Evolutionary conservation across 2,797 vertebrate species (phyloP).

Genomic region (Tapera naevia): DNA sequence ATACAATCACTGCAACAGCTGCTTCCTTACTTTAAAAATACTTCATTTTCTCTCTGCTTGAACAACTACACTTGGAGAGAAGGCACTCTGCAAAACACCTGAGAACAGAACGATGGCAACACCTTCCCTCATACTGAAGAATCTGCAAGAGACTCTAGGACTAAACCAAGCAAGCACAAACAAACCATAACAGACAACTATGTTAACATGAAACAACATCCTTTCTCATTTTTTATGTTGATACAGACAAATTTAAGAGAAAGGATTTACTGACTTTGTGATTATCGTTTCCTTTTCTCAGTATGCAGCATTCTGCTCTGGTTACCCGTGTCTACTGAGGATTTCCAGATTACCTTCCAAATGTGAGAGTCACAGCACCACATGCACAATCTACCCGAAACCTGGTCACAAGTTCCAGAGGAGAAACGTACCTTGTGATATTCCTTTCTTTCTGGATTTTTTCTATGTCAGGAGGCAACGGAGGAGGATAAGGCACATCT

Average conservation of each 20-base stretch:
- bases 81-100: not conserved
- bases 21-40: not conserved
- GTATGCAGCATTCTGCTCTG: not conserved
- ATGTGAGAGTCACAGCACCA: not conserved
- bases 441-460: constrained; percentile 77
- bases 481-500: constrained; percentile 92
- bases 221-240: not conserved
- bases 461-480: constrained; percentile 78
- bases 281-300: not conserved
- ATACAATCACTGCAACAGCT: not conserved
- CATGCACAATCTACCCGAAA: not conserved
- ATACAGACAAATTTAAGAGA: not conserved
- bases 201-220: not conserved
- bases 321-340: accelerated
- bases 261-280: not conserved
- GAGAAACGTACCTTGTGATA: constrained; percentile 81
- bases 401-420: not conserved
- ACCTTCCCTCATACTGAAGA: not conserved
- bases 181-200: not conserved
- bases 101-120: not conserved
- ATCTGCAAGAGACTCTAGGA: not conserved
- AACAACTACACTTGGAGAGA: not conserved
- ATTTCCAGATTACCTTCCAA: not conserved
- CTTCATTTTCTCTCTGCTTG: not conserved
- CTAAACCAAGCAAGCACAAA: not conserved